phyloP scores from a whole-genome alignment of 2,888 invertebrate species.

The Chrysolina americana region DNA sequence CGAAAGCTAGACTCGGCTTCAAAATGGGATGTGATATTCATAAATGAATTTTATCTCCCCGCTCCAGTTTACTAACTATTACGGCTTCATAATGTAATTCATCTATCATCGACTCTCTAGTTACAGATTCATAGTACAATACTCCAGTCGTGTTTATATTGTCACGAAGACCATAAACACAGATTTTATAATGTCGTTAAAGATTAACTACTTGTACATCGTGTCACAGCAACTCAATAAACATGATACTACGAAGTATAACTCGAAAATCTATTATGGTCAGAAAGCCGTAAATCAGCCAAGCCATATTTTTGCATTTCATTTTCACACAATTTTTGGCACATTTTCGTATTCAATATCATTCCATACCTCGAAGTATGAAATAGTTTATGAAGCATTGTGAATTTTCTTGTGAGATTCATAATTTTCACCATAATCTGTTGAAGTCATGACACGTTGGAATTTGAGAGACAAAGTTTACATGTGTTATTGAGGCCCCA shows the following conservation, averaged over 20 bases:
- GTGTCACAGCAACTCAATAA: not conserved
- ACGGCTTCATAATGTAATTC: not conserved
- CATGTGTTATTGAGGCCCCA: no score
- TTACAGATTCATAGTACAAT: conserved; percentile 6
- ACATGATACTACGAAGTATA: not conserved
- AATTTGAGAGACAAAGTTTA: no score
- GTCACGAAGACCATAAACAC: not conserved
- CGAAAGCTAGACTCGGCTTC: no score
- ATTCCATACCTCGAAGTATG: no score
- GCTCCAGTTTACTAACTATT: not conserved
- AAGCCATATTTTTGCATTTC: not conserved
- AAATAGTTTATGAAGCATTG: no score
- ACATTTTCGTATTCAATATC: no score
- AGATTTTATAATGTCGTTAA: conserved; percentile 12
- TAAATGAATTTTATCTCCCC: not conserved
- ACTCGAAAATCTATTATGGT: not conserved
- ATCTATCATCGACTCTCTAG: not conserved
- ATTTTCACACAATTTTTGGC: not conserved
- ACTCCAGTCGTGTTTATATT: not conserved
- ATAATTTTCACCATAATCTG: no score
- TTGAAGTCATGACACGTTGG: no score
- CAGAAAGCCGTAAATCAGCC: not conserved
- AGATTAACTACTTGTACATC: conserved; percentile 11
- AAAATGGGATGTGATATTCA: not conserved
- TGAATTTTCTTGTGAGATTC: no score